Evolutionary conservation across 2,797 vertebrate species (phyloP).

Genomic region (Gambelia wislizenii): DNA sequence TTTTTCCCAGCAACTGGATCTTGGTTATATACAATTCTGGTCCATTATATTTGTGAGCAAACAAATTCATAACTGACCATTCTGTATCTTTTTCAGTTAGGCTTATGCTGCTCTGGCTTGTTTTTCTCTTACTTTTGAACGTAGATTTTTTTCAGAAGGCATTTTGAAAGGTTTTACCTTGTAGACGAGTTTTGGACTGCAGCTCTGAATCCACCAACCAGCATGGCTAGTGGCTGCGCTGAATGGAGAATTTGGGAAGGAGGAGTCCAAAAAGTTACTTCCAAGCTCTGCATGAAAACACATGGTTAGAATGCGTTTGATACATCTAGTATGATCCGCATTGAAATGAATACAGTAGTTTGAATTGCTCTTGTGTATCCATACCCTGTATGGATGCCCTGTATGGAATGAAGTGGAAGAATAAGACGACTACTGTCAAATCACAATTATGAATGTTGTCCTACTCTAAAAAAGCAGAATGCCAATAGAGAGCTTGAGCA

Average conservation of each 20-base stretch:
- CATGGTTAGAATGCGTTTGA: neutral
- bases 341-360: neutral
- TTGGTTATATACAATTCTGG: neutral
- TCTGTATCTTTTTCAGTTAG: too few species aligned
- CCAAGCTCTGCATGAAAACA: neutral
- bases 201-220: too few species aligned
- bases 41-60: neutral
- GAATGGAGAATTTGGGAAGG: too few species aligned
- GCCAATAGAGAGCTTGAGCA: neutral
- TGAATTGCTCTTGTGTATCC: neutral
- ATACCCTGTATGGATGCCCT: too few species aligned
- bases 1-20: neutral
- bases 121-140: too few species aligned
- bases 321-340: neutral
- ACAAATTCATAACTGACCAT: too few species aligned
- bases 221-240: too few species aligned
- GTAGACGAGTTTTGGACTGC: too few species aligned
- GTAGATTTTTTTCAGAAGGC: neutral
- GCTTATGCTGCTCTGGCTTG: too few species aligned
- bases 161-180: neutral
- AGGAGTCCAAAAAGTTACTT: neutral
- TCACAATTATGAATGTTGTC: neutral
- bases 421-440: neutral
- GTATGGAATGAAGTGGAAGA: neutral
- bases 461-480: neutral